These are phyloP conservation scores for Australoheros scitulus DNA, from an alignment of 2,113 vertebrate species.

Conservation along the genomic window DNA sequence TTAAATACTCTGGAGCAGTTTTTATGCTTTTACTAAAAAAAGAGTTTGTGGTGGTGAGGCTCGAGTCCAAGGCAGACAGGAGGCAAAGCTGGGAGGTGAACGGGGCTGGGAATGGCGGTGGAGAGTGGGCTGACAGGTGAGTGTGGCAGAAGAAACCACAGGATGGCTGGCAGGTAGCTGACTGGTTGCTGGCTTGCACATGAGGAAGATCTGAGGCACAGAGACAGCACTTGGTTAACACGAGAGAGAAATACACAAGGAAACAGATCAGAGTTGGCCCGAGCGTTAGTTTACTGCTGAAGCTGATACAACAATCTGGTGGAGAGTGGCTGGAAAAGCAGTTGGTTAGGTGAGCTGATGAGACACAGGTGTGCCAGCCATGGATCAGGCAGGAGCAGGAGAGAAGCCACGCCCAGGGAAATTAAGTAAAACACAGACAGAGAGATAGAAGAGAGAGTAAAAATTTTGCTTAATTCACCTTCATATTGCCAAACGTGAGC, in stretches of 20 bases:
- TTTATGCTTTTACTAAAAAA: neutral
- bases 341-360: slow-evolving; percentile 9
- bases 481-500: neutral
- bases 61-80: neutral
- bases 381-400: neutral
- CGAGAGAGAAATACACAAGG: neutral
- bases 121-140: slow-evolving; percentile 1
- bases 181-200: slow-evolving; percentile 1
- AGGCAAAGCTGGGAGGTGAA: slow-evolving; percentile 2
- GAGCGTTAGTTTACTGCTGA: neutral
- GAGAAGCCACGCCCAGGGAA: neutral
- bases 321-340: neutral
- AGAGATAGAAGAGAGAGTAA: neutral
- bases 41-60: neutral
- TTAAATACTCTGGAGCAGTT: neutral
- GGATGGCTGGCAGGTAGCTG: neutral
- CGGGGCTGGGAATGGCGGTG: neutral
- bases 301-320: slow-evolving; percentile 3
- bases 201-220: slow-evolving; percentile 1
- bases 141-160: neutral
- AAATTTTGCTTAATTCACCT: neutral
- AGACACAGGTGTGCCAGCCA: neutral
- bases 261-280: slow-evolving; percentile 2
- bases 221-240: slow-evolving; percentile 11
- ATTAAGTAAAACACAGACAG: neutral